Conservation (phyloP, 2,797 vertebrate genomes). For the Rousettus madagascariensis region DNA sequence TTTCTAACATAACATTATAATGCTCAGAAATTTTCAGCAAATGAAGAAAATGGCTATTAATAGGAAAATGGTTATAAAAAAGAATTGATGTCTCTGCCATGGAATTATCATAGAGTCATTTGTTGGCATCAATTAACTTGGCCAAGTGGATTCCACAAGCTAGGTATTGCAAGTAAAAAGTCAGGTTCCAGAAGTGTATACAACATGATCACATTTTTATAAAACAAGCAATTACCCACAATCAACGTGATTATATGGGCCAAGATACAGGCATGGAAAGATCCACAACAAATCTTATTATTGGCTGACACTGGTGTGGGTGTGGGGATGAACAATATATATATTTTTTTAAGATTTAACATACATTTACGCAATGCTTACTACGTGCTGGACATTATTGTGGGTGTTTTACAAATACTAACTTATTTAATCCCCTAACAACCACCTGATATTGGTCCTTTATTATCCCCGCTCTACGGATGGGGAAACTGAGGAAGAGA, state of each 20-base stretch:
- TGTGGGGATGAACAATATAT: not conserved
- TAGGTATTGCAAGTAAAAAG: not conserved
- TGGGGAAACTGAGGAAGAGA: not conserved
- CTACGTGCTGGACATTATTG: not conserved
- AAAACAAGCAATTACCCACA: not conserved
- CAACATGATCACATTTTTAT: not conserved
- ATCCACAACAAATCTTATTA: not conserved
- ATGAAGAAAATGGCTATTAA: conserved; percentile 28
- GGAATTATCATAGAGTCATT: conserved; percentile 9
- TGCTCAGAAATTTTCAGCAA: conserved; percentile 43
- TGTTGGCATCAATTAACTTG: conserved; percentile 32
- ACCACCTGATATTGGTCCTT: not conserved
- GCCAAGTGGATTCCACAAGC: not conserved
- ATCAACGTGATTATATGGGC: not conserved
- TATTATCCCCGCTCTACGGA: not conserved
- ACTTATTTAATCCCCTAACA: not conserved
- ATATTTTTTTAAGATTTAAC: not conserved
- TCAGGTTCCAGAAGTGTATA: not conserved
- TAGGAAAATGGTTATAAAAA: not conserved
- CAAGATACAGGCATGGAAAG: not conserved
- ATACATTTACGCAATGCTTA: not conserved
- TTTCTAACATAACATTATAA: conserved; percentile 22
- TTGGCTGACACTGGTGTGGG: not conserved
- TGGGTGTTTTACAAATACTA: not conserved
- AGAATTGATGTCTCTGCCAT: not conserved